A percentile compares a stretch with the other conserved stretches of the same genome.
phyloP scores from a whole-genome alignment of 2,888 invertebrate genomes.

The Calliopum simillimum region DNA sequence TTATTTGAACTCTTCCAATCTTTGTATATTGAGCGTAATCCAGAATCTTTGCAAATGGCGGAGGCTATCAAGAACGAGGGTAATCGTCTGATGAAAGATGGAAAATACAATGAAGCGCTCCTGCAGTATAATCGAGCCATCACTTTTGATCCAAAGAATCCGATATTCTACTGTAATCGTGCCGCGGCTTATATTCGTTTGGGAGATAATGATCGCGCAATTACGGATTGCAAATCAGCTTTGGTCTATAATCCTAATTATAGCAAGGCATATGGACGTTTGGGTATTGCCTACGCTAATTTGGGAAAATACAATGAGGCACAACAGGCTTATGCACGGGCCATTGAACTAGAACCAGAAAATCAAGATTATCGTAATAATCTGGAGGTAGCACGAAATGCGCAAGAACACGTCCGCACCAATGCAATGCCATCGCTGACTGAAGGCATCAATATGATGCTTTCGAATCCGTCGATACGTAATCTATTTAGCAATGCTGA shows the following conservation, averaged over 20 bases:
- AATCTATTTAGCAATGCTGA: slow-evolving; percentile 60
- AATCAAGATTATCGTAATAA: slow-evolving; percentile 92
- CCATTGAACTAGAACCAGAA: slow-evolving; percentile 89
- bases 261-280: slow-evolving; percentile 93
- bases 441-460: slow-evolving; percentile 58
- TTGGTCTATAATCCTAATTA: slow-evolving; percentile 90
- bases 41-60: slow-evolving; percentile 75
- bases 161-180: slow-evolving; percentile 96
- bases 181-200: slow-evolving; percentile 95
- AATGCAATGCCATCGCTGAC: slow-evolving; percentile 51
- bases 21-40: slow-evolving; percentile 66
- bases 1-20: slow-evolving; percentile 68
- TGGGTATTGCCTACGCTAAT: slow-evolving; percentile 87
- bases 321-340: slow-evolving; percentile 86
- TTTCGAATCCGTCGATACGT: slow-evolving; percentile 59
- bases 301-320: slow-evolving; percentile 87
- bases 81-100: slow-evolving; percentile 87
- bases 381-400: slow-evolving; percentile 79
- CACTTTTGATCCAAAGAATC: slow-evolving; percentile 85
- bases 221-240: slow-evolving; percentile 91
- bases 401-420: slow-evolving; percentile 44
- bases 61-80: slow-evolving; percentile 90
- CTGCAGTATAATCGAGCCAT: slow-evolving; percentile 89
- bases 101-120: slow-evolving; percentile 84
- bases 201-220: slow-evolving; percentile 84